A percentile compares a stretch with the other conserved stretches of the same genome.
Conservation (phyloP, 2,797 vertebrate species). For the Premnoplex brunnescens region DNA sequence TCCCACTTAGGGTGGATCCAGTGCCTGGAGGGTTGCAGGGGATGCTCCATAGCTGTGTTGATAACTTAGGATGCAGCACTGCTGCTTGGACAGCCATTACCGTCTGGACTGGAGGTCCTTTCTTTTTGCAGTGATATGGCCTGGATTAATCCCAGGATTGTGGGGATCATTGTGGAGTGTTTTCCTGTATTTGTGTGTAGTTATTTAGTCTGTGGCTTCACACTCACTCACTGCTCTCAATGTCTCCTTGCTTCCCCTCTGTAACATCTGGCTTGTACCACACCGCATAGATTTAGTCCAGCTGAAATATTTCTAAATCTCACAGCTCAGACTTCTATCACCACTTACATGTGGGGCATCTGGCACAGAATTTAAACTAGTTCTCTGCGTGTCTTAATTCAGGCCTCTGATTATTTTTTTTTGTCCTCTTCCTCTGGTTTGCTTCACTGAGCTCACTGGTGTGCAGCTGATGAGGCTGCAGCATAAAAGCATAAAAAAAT, state of each 20-base stretch:
- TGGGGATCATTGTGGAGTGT: background rate
- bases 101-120: background rate
- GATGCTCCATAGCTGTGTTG: background rate
- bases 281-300: background rate
- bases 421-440: background rate
- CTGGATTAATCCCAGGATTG: background rate
- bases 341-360: background rate
- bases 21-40: background rate
- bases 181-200: background rate
- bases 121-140: background rate
- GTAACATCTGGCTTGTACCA: background rate
- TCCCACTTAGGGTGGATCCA: background rate
- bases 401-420: background rate
- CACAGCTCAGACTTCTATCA: background rate
- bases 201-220: background rate
- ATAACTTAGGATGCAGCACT: fast-evolving
- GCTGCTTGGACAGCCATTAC: background rate
- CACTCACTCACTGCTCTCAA: background rate
- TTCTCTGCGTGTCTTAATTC: background rate
- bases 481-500: background rate
- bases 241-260: background rate
- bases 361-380: background rate
- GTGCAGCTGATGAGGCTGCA: background rate
- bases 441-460: background rate
- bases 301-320: background rate